phyloP scores from a whole-genome alignment of 2,888 invertebrate species.

The Megastigmus dorsalis region DNA sequence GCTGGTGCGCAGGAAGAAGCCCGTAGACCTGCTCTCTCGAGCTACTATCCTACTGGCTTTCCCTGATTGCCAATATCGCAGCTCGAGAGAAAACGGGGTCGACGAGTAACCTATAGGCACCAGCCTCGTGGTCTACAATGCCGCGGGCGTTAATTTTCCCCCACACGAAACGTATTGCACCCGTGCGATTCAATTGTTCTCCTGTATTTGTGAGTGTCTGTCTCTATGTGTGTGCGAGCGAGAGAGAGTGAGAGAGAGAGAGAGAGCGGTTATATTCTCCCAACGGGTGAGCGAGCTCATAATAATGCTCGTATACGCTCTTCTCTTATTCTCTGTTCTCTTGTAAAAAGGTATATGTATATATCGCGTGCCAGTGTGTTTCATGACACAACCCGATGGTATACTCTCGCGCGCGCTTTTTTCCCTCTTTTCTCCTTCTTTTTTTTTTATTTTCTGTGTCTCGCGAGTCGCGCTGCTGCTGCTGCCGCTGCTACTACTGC shows the following conservation, averaged over 20 bases:
- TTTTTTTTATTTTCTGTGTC: no score
- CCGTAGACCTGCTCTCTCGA: no score
- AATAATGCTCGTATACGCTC: constrained; percentile 26
- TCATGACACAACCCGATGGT: neutral
- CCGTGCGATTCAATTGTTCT: constrained; percentile 71
- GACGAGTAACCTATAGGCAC: no score
- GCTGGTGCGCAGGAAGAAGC: no score
- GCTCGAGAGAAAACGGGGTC: no score
- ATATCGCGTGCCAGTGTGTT: no score
- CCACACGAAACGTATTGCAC: constrained; percentile 71
- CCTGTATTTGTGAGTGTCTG: constrained; percentile 56
- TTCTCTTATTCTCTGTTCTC: constrained; percentile 1
- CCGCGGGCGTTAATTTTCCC: constrained; percentile 72
- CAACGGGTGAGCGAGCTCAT: no score
- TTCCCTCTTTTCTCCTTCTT: neutral
- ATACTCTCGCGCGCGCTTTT: neutral
- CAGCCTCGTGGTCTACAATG: constrained; percentile 65
- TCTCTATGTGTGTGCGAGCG: neutral
- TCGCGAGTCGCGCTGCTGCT: no score
- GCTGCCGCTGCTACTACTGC: no score
- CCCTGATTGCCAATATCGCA: no score
- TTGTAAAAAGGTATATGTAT: neutral
- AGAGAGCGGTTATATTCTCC: no score
- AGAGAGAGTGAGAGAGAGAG: neutral
- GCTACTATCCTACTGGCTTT: no score